phyloP scores from a whole-genome alignment of 2,888 invertebrate genomes.

The Dynastes tityus region DNA sequence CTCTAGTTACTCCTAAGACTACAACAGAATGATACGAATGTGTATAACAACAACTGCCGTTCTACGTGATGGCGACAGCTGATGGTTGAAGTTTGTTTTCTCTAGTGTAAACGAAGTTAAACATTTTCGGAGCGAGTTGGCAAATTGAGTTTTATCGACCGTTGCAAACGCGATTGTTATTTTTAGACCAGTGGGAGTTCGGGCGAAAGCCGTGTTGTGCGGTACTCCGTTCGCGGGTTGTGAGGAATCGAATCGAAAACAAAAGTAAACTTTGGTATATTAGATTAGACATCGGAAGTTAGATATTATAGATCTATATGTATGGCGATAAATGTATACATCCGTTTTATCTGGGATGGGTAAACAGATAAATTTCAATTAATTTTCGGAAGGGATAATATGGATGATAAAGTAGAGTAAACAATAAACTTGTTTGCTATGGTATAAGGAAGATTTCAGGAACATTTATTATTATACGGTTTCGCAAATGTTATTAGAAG shows the following conservation, averaged over 20 bases:
- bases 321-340: no score
- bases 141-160: conserved; percentile 30
- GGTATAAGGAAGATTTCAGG: not conserved
- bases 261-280: conserved; percentile 15
- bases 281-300: not conserved
- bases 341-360: not conserved
- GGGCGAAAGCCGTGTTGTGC: not conserved
- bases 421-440: not conserved
- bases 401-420: not conserved
- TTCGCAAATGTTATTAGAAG: no score
- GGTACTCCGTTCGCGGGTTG: not conserved
- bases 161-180: conserved; percentile 26
- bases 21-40: not conserved
- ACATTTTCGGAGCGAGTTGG: conserved; percentile 18
- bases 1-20: not conserved
- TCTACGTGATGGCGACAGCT: not conserved
- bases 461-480: no score
- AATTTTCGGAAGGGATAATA: not conserved
- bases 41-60: not conserved
- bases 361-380: conserved; percentile 4
- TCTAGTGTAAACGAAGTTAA: conserved; percentile 10
- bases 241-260: not conserved
- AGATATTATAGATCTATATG: not conserved
- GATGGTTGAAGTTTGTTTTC: conserved; percentile 19
- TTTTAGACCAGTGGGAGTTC: not conserved